phyloP scores from a whole-genome alignment of 2,113 vertebrate species.

The Pseudois nayaur region DNA sequence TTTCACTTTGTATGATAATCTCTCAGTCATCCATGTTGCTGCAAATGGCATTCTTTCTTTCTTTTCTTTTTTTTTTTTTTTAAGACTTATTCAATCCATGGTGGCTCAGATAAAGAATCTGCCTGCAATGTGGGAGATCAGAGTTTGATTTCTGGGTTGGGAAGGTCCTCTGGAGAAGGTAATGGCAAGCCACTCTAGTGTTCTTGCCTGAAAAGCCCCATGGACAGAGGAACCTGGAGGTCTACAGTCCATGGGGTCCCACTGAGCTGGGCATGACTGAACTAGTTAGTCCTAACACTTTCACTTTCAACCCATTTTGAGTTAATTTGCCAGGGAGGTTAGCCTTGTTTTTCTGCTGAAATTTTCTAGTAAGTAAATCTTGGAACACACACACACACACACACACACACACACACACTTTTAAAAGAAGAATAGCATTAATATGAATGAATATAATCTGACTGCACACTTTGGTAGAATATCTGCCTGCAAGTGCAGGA shows the following conservation, averaged over 20 bases:
- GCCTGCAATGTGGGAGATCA: not conserved
- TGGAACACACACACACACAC: not conserved
- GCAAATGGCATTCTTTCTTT: not conserved
- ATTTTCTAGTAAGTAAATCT: not conserved
- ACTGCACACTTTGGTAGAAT: not conserved
- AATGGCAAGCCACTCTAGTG: not conserved
- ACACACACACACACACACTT: not conserved
- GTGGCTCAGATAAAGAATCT: not conserved
- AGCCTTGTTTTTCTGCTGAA: not conserved
- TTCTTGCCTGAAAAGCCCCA: not conserved
- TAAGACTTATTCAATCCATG: not conserved
- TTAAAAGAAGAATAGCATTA: not conserved
- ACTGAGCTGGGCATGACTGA: not conserved
- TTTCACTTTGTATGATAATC: not conserved
- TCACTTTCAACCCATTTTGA: not conserved
- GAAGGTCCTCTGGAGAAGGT: not conserved
- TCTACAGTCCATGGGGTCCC: not conserved
- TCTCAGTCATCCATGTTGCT: not conserved
- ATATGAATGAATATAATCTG: not conserved
- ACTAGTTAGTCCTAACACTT: not conserved
- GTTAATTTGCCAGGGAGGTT: not conserved
- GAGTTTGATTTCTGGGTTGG: not conserved
- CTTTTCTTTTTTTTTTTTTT: not conserved
- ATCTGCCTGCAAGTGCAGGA: not conserved
- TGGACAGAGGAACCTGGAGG: not conserved